A percentile compares a stretch with the other conserved stretches of the same genome.
These are phyloP conservation scores for Hemicordylus capensis DNA, from an alignment of 2,113 vertebrate species.

Conservation along the genomic window DNA sequence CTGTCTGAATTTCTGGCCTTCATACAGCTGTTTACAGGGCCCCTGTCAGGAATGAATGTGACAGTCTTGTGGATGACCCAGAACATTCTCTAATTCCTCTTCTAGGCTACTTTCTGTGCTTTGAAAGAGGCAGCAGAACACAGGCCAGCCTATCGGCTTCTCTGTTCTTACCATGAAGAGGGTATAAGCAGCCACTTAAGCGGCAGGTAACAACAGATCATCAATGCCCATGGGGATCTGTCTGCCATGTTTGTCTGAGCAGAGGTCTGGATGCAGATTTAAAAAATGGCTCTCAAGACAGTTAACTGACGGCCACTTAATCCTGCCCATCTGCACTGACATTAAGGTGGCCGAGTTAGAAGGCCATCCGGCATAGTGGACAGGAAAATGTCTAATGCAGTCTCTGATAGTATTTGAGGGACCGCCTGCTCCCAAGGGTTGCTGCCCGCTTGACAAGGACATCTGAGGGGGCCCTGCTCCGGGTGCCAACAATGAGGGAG, in stretches of 20 bases:
- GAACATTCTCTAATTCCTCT: too few relatives aligned
- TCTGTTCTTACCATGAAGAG: neutral
- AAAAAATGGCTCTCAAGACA: neutral
- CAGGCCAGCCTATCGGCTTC: neutral
- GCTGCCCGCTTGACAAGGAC: too few relatives aligned
- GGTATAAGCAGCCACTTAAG: neutral
- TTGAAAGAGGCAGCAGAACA: neutral
- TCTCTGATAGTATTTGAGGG: too few relatives aligned
- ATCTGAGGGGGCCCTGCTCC: too few relatives aligned
- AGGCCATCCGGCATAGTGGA: neutral
- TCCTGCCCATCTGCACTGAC: neutral
- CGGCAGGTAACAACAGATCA: neutral
- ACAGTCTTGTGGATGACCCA: neutral
- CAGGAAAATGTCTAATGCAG: neutral
- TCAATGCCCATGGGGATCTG: neutral
- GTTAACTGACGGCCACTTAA: neutral
- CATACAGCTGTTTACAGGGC: neutral
- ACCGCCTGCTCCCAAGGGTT: too few relatives aligned
- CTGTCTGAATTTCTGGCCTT: neutral
- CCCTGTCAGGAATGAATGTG: neutral
- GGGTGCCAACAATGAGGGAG: too few relatives aligned
- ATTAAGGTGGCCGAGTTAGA: neutral
- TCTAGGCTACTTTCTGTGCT: neutral
- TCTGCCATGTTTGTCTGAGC: neutral
- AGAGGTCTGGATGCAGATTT: neutral